Evolutionary conservation across 2,888 invertebrate species (phyloP).

Genomic region (Caenorhabditis sinica): DNA sequence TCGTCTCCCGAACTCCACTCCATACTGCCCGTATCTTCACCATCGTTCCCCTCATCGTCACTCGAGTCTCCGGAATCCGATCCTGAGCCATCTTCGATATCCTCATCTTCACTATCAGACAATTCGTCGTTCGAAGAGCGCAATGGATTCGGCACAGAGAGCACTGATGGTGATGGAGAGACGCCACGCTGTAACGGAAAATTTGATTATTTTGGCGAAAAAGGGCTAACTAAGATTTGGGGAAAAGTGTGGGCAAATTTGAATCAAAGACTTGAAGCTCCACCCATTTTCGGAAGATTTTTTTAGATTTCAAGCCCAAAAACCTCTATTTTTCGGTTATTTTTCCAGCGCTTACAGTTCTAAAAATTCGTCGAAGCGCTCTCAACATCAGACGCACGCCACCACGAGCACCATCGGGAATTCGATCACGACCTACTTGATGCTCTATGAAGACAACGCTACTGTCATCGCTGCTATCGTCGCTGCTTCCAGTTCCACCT

Average conservation of each 20-base stretch:
- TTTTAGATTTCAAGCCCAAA: no score
- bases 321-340: no score
- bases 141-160: not conserved
- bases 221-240: no score
- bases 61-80: not conserved
- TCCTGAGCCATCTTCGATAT: no score
- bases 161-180: not conserved
- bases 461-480: not conserved
- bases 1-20: no score
- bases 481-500: not conserved
- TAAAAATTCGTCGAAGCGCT: not conserved
- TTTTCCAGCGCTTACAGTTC: not conserved
- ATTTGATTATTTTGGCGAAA: no score
- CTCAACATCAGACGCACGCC: not conserved
- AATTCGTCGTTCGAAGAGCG: not conserved
- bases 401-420: no score
- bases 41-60: not conserved
- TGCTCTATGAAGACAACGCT: not conserved
- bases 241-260: not conserved
- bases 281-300: no score
- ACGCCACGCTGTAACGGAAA: not conserved
- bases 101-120: not conserved
- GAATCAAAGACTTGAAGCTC: no score
- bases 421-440: not conserved
- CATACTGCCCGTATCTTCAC: no score